Conservation (phyloP, 2,797 vertebrate genomes). For the Peromyscus melanophrys region DNA sequence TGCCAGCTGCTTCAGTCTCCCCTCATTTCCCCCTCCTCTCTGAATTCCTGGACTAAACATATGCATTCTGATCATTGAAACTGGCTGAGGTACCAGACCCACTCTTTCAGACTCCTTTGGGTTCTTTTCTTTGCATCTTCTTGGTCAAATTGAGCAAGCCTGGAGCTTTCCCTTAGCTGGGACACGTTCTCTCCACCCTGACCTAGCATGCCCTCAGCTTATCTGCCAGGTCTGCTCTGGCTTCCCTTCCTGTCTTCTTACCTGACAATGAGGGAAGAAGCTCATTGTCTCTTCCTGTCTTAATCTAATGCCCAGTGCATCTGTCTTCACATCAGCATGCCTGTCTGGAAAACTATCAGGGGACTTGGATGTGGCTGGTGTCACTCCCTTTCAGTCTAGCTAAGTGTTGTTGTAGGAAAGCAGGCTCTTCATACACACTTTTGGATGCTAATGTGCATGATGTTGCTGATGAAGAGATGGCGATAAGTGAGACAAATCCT, state of each 20-base stretch:
- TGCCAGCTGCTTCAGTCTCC: constrained; percentile 21
- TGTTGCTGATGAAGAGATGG: constrained; percentile 60
- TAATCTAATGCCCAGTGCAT: constrained; percentile 27
- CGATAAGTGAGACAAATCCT: constrained; percentile 76
- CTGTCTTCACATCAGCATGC: constrained; percentile 49
- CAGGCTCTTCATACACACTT: constrained; percentile 48
- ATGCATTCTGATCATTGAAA: background rate
- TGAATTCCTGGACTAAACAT: constrained; percentile 58
- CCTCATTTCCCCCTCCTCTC: constrained; percentile 32
- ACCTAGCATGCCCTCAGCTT: background rate
- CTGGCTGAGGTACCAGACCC: background rate
- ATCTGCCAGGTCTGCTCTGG: background rate
- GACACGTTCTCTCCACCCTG: background rate
- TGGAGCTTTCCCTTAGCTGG: background rate
- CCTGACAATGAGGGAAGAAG: constrained; percentile 42
- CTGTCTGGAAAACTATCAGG: constrained; percentile 59
- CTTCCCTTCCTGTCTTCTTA: constrained; percentile 2
- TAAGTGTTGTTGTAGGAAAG: background rate
- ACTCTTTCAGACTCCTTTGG: background rate
- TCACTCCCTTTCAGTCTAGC: constrained; percentile 53
- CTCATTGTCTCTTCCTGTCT: constrained; percentile 54
- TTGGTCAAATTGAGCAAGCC: background rate
- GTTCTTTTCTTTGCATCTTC: background rate
- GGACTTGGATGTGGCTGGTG: background rate
- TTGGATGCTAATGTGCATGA: constrained; percentile 44